Base-by-base conservation (phyloP, 2,797 vertebrate species). In the Microctenopoma lineatum region DNA sequence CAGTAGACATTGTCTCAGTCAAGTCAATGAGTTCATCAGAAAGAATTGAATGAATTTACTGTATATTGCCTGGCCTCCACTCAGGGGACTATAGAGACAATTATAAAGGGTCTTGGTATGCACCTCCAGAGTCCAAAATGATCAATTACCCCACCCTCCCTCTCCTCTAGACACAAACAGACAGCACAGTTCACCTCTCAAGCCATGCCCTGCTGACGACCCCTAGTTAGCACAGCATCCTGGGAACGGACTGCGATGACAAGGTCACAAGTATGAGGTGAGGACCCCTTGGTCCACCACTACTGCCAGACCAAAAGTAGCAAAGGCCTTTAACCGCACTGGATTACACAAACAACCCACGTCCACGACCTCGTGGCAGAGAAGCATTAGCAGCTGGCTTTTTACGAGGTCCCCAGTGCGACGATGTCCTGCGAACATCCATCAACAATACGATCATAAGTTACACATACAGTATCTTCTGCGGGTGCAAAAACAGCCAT, bases 361-460 rank as follows among this genome's bases (percentile, higher is more conserved):
- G 7, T 62, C 66, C 50, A 11, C 54, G 80, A 88, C 89, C 87
- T 83, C 65, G 8, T 66, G 70, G 75, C 76, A 77, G 55, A 59
- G 75, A 75, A 48, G 83, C 69, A 79, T 92, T 92, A 92, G 66
- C 90, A 86, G 90, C 88, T 91, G 89, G 78, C 21, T 29, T 79
- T 90, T 92, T 89, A 91, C 41, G 81, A 91, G 85, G 71, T 89
- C 76, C 61, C 54, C 75, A 48, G 83, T 59, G 89, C 81, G 84
- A 81, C 81, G 75, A 85, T 56, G 70, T 46, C 62, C 56, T 36
- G 66, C 38, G 53, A 66, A 73, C 62, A 77, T 85, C 84, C 78
- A 77, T 86, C 81, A 79, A 50, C 62, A 65, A 41, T 42, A 42
- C 11, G 47, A 61, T 32, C 67, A 36, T 41, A 63, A 60, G 54